These are phyloP conservation scores for Neoaliturus tenellus DNA, from an alignment of 2,888 invertebrate species.

Conservation along the genomic window DNA sequence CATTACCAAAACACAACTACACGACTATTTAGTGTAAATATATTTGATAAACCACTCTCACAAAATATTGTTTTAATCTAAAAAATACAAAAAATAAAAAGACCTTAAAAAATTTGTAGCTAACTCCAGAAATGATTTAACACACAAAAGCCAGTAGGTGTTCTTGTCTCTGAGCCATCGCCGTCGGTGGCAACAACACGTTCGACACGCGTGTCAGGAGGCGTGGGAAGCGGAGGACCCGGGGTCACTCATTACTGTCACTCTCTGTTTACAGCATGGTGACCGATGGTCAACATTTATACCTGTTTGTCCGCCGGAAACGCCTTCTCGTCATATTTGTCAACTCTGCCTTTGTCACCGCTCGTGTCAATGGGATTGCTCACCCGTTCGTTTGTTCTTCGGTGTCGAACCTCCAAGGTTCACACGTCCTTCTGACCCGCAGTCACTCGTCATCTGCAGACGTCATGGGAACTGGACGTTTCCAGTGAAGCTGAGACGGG, in stretches of 20 bases:
- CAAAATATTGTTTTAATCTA: too few relatives aligned
- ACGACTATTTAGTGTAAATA: too few relatives aligned
- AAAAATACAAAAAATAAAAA: too few relatives aligned
- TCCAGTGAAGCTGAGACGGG: too few relatives aligned
- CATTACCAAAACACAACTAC: too few relatives aligned
- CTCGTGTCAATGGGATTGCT: background rate
- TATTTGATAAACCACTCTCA: too few relatives aligned
- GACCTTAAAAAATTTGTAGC: too few relatives aligned
- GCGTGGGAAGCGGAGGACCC: conserved; percentile 41
- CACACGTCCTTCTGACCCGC: conserved; percentile 43
- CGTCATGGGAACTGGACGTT: background rate
- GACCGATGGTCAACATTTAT: conserved; percentile 47
- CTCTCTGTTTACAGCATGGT: conserved; percentile 4
- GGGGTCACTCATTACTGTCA: conserved; percentile 44
- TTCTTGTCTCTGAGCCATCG: background rate
- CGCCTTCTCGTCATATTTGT: conserved; percentile 40
- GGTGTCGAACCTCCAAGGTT: conserved; percentile 1
- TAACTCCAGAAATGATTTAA: too few relatives aligned
- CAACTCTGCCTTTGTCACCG: conserved; percentile 27
- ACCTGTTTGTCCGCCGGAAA: conserved; percentile 42
- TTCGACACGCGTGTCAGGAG: background rate
- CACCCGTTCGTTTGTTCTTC: conserved; percentile 10
- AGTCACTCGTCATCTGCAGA: conserved; percentile 13
- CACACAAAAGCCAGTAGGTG: too few relatives aligned
- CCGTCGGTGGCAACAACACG: background rate